These are phyloP conservation scores for Clanis bilineata DNA, from an alignment of 2,888 invertebrate genomes.

Conservation along the genomic window DNA sequence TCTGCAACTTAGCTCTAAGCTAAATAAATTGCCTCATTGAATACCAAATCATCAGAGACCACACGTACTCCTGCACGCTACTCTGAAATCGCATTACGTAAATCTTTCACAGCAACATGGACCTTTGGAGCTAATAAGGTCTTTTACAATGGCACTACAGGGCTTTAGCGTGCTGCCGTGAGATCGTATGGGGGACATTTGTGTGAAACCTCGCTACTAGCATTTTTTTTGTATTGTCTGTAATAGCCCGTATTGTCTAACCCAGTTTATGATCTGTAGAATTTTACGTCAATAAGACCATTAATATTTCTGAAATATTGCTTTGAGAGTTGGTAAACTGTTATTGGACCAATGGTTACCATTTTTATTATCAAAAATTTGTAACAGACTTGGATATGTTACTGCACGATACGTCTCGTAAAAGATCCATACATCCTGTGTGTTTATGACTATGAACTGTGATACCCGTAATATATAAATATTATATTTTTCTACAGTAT, in stretches of 20 bases:
- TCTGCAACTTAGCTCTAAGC: constrained; percentile 28
- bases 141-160: constrained; percentile 42
- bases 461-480: no score
- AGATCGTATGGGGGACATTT: constrained; percentile 1
- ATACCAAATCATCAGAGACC: constrained; percentile 53
- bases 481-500: no score
- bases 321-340: no score
- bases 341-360: no score
- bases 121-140: constrained; percentile 59
- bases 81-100: constrained; percentile 58
- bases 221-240: neutral
- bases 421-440: no score
- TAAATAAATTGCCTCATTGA: constrained; percentile 61
- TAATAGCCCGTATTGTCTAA: neutral
- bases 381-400: no score
- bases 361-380: no score
- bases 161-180: constrained; percentile 33
- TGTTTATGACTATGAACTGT: no score
- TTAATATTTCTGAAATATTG: no score
- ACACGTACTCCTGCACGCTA: constrained; percentile 54
- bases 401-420: no score
- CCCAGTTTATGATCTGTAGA: neutral
- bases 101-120: constrained; percentile 56
- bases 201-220: neutral
- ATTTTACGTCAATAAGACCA: no score